These are phyloP conservation scores for Drosophila paulistorum DNA, from an alignment of 1,140 invertebrate genomes.

Conservation along the genomic window DNA sequence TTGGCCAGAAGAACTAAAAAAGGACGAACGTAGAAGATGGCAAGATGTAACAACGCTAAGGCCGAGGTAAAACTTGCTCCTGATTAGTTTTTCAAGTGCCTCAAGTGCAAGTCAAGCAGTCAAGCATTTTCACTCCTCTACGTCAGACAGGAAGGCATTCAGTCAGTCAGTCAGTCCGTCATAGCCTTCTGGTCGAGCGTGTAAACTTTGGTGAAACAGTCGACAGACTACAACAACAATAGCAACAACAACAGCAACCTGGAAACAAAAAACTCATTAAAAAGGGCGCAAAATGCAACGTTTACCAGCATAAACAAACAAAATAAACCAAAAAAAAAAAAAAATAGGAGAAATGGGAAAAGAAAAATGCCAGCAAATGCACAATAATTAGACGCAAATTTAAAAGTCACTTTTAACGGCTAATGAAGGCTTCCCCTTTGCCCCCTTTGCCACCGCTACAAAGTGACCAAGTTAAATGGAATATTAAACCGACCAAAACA, in stretches of 20 bases:
- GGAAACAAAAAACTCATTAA: slow-evolving; percentile 73
- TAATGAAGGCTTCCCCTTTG: slow-evolving; percentile 50
- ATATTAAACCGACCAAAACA: slow-evolving; percentile 1
- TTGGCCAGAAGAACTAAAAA: slow-evolving; percentile 34
- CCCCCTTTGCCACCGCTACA: slow-evolving; percentile 15
- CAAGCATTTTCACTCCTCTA: slow-evolving; percentile 55
- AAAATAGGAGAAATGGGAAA: slow-evolving; percentile 49
- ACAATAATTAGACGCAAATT: slow-evolving; percentile 76
- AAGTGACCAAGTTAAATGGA: neutral
- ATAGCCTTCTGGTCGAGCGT: slow-evolving; percentile 48
- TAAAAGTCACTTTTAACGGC: slow-evolving; percentile 57
- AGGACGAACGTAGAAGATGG: neutral
- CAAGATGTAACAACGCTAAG: slow-evolving; percentile 21
- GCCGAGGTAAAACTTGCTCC: slow-evolving; percentile 44
- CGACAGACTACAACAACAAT: slow-evolving; percentile 39
- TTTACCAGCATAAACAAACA: slow-evolving; percentile 58
- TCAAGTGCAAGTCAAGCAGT: slow-evolving; percentile 64
- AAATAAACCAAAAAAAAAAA: neutral
- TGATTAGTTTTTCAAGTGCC: slow-evolving; percentile 80
- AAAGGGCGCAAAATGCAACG: slow-evolving; percentile 71
- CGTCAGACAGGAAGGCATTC: slow-evolving; percentile 16
- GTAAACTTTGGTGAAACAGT: slow-evolving; percentile 50
- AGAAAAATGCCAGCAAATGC: slow-evolving; percentile 64
- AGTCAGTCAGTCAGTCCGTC: slow-evolving; percentile 32
- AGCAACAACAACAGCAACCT: slow-evolving; percentile 34